Evolutionary conservation across 2,113 vertebrate genomes (phyloP), one percentile per base, ranked within the genome.

Genomic region (Nibea albiflora): DNA sequence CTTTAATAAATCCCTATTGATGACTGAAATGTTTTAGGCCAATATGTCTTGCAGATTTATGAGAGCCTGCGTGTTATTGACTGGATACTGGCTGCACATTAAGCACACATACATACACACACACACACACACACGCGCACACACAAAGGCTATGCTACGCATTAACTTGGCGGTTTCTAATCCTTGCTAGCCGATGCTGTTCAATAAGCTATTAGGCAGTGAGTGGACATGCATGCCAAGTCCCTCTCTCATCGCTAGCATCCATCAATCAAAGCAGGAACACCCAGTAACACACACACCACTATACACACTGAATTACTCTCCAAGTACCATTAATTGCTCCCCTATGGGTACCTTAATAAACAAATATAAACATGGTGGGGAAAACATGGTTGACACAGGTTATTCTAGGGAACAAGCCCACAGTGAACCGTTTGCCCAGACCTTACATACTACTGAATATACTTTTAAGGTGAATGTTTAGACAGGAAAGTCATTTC

Each of bases 161-260:
- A 90, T 93, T 93, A 94, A 93, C 93, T 8, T 14, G 52, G 78
- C 49, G 60, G 83, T 94, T 93, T 90, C 90, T 91, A 96, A 95
- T 94, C 86, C 89, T 91, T 90, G 86, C 83, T 72, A 91, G 89
- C 88, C 85, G 72, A 66, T 46, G 83, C 87, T 90, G 92, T 76
- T 94, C 92, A 94, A 95, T 94, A 95, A 95, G 90, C 93, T 81
- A 95, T 94, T 95, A 94, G 92, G 78, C 82, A 89, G 86, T 86
- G 90, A 93, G 90, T 92, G 93, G 88, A 87, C 92, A 80, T 90
- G 92, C 85, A 92, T 85, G 93, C 93, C 90, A 94, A 93, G 83
- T 83, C 87, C 75, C 83, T 89, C 73, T 85, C 75, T 85, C 73
- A 67, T 85, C 73, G 83, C 80, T 89, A 74, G 78, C 78, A 85